phyloP scores from a whole-genome alignment of 2,888 invertebrate species.

The Ernsta delagoae region DNA sequence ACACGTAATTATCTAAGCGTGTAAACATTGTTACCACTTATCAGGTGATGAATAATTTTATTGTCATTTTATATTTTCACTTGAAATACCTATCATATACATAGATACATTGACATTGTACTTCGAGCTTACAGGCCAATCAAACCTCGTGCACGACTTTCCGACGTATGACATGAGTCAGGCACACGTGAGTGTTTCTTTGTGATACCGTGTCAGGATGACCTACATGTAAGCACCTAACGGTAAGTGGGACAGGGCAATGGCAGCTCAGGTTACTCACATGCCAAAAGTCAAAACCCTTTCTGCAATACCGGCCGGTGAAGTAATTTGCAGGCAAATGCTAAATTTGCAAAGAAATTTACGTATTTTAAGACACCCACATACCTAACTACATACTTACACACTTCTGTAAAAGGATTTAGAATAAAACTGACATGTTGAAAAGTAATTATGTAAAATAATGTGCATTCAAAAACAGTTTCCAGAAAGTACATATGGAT shows the following conservation, averaged over 20 bases:
- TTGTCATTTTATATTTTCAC: too few relatives aligned
- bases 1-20: too few relatives aligned
- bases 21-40: too few relatives aligned
- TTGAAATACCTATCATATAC: too few relatives aligned
- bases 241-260: conserved; percentile 47
- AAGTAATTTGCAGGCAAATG: conserved; percentile 38
- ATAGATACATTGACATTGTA: background rate
- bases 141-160: background rate
- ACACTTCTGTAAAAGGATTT: too few relatives aligned
- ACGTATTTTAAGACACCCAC: conserved; percentile 15
- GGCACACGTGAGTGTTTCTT: conserved; percentile 27
- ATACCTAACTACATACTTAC: too few relatives aligned
- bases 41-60: too few relatives aligned
- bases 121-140: background rate
- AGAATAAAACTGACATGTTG: too few relatives aligned
- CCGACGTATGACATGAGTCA: conserved; percentile 12
- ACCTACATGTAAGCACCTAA: conserved; percentile 46
- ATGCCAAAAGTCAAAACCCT: conserved; percentile 28
- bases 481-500: too few relatives aligned
- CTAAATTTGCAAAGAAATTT: conserved; percentile 29
- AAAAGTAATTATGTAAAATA: too few relatives aligned
- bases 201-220: conserved; percentile 44
- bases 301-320: conserved; percentile 11
- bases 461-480: too few relatives aligned
- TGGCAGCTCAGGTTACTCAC: conserved; percentile 46